These are phyloP conservation scores for Pseudopipra pipra DNA, from an alignment of 2,113 vertebrate species.

Conservation along the genomic window DNA sequence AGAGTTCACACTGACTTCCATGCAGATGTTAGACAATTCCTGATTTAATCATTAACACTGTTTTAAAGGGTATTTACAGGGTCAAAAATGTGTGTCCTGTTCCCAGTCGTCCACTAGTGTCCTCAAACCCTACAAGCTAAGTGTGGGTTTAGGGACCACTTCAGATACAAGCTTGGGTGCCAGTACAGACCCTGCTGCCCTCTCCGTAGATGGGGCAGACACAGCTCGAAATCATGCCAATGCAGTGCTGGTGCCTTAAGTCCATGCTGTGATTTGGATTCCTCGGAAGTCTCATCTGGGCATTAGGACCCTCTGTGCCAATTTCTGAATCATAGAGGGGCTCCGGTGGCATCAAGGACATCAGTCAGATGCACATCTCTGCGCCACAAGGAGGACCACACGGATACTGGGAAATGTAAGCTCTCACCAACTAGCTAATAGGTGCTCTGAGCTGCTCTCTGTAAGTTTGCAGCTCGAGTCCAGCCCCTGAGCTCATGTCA, in stretches of 20 bases:
- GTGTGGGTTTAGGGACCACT: no score
- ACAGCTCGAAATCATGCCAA: neutral
- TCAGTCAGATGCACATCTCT: fast-evolving
- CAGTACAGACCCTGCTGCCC: neutral
- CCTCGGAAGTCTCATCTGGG: neutral
- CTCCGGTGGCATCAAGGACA: neutral
- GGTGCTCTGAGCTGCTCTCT: neutral
- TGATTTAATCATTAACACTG: neutral
- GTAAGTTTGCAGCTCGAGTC: neutral
- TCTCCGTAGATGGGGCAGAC: neutral
- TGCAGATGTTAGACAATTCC: neutral
- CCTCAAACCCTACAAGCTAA: neutral
- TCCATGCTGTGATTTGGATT: fast-evolving
- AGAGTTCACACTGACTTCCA: neutral
- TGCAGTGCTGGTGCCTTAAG: neutral
- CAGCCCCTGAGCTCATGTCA: neutral
- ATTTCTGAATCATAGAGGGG: neutral
- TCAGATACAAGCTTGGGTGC: neutral
- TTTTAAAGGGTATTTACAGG: neutral
- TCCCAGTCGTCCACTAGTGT: neutral
- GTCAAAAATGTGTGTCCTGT: neutral
- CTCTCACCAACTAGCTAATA: neutral
- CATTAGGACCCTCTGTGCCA: neutral
- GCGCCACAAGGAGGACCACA: neutral
- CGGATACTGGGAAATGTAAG: neutral